Base-by-base conservation (phyloP, 1,140 invertebrate genomes). In the Drosophila kikkawai region DNA sequence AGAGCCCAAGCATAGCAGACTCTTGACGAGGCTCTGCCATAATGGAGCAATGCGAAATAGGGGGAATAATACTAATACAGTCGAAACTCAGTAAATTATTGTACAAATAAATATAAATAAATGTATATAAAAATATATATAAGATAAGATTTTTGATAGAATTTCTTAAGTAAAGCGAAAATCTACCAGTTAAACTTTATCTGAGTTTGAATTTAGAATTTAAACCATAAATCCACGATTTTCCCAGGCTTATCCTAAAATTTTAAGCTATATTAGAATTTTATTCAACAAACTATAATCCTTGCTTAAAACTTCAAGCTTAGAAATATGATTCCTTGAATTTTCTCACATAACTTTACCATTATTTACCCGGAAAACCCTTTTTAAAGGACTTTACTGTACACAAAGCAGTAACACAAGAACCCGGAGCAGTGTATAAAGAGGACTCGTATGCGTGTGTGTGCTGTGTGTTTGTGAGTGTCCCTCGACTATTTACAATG, bases 401-500 rank as follows among this genome's bases (percentile, higher is more conserved):
- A 74, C 47, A 9, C 32, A 56, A 56, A 39, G 39, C 12, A 34
- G 34, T 15, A 66, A 32, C 26, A 15, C 53, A 39, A 76, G 39
- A 29, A 29, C 15, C 22, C 32, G 41, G 66, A 42, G n/a, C n/a
- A n/a, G 67, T 65, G 59, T 57, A 39, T 42, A 36, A 75, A 59
- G 44, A 56, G 53, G 63, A 56, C 47, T 67, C 53, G 36, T 37
- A 32, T 11, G 29, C n/a, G 36, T 55, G 26, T 55, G 26, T 51
- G 19, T 29, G 57, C 37, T 26, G n/a, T 67, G 48, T 67, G 19
- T 42, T 32, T 51, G 65, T 48, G 44, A 65, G 60, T 78, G 56
- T 85, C 81, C 75, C 83, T 79, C 73, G 73, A 88, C 71, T 90
- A 90, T 88, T 88, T 88, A 90, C 84, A 90, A 88, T 88, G 66